Percentiles rank a stretch among this genome's conserved stretches.
These are phyloP conservation scores for Fulmarus glacialis DNA, from an alignment of 2,113 vertebrate species.

Conservation along the genomic window DNA sequence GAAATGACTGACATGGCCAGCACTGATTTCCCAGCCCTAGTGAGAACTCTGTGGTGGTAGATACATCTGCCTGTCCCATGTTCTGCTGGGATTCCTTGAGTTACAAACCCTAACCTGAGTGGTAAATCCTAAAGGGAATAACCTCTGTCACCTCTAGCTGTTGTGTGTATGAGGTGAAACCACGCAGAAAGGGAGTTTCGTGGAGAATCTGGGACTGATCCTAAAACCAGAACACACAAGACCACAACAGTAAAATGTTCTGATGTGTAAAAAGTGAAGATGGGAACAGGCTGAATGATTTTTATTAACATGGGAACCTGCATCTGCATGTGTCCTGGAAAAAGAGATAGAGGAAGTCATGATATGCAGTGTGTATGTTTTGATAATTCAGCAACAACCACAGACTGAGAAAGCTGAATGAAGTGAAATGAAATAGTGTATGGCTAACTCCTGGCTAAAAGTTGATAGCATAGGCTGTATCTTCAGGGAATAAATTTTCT, in stretches of 20 bases:
- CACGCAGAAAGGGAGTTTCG: not conserved
- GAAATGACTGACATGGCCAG: not conserved
- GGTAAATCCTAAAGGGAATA: not conserved
- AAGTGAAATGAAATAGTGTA: not conserved
- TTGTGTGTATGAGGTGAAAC: not conserved
- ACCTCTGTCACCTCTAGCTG: not conserved
- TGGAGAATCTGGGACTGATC: not conserved
- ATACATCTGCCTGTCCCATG: not conserved
- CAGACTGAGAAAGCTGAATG: not conserved
- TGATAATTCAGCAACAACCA: not conserved
- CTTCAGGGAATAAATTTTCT: not conserved
- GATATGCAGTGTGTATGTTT: not conserved
- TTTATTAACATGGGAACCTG: not conserved
- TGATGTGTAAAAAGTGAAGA: not conserved
- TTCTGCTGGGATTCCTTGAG: not conserved
- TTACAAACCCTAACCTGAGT: not conserved
- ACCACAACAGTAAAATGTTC: not conserved
- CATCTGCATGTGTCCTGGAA: not conserved
- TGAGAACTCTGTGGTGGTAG: not conserved
- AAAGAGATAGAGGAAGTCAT: not conserved
- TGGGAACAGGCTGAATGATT: not conserved
- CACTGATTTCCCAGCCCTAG: not conserved
- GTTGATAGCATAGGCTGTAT: not conserved
- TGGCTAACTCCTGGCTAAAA: not conserved
- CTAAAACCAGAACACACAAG: not conserved